Evolutionary conservation across 2,113 vertebrate genomes (phyloP), one percentile per base, ranked within the genome.

Genomic region (Pelobates fuscus): DNA sequence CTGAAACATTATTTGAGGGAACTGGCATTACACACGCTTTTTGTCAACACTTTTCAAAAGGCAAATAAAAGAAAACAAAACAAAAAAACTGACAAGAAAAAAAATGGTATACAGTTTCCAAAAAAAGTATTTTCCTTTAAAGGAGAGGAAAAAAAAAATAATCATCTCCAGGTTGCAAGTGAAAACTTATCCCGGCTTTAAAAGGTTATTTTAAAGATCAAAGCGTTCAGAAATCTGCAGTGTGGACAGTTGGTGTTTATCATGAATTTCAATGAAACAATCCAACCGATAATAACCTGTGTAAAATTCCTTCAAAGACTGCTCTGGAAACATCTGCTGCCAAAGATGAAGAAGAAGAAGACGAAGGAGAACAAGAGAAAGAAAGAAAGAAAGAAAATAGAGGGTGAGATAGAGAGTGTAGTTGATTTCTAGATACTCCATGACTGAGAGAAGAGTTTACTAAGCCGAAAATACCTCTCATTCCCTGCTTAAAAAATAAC

Each of bases 401-500:
- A 46, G 18, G 21, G 43, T 70, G 21, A 26, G 20, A 20, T 29
- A 52, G 37, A 60, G 62, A 49, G 20, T 46, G 41, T 23, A 77
- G 18, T 54, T 74, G 1, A 37, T 5, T 37, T 37, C 63, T 25
- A 77, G 77, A 71, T 1, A 65, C 20, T 61, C 15, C 1, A 4
- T 78, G 0, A 60, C 70, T 72, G 67, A 60, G 81, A 60, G 1
- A 62, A 52, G 30, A 77, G 17, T 71, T 80, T 75, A 74, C 11
- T 67, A 66, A 79, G 21, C 1, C 74, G 73, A 23, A 57, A 58
- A 57, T 74, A 69, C 27, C 5, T 43, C 78, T 76, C 55, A 60
- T 75, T 83, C 65, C 12, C 52, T 62, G 81, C 79, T 77, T 78
- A 71, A 83, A n/a, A 78, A 65, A 1, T 41, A 82, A 70, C 78